Evolutionary conservation across 92 coral and sea anemone species (phyloP).

Genomic region (Siderastrea siderea): DNA sequence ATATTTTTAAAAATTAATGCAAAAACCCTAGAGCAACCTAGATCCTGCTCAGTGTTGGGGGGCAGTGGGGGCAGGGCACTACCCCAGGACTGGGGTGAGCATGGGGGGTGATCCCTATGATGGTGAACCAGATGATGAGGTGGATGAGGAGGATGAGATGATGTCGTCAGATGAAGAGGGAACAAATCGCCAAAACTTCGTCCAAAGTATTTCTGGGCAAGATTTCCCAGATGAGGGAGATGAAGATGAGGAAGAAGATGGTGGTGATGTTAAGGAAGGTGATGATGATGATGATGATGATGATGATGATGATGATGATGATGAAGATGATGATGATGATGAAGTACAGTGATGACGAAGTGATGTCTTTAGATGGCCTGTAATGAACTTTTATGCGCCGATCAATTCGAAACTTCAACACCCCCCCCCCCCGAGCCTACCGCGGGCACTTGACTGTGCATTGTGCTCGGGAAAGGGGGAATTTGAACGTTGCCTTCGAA

Average conservation of each 20-base stretch:
- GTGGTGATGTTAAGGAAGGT: background rate
- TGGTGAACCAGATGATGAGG: background rate
- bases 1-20: too few species aligned
- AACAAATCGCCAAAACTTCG: background rate
- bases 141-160: conserved; percentile 9
- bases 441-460: too few species aligned
- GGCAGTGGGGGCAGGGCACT: too few species aligned
- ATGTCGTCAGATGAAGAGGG: conserved; percentile 36
- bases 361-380: conserved; percentile 13
- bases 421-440: too few species aligned
- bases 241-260: background rate
- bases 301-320: background rate
- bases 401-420: too few species aligned
- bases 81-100: too few species aligned
- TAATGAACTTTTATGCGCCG: background rate
- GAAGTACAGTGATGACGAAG: background rate
- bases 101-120: too few species aligned
- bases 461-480: too few species aligned
- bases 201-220: conserved; percentile 3
- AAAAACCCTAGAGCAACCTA: too few species aligned
- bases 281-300: background rate
- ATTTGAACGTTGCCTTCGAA: too few species aligned
- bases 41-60: too few species aligned
- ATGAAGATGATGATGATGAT: background rate
- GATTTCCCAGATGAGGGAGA: background rate